Evolutionary conservation across 2,113 vertebrate genomes (phyloP).

Genomic region (Thomomys bottae): DNA sequence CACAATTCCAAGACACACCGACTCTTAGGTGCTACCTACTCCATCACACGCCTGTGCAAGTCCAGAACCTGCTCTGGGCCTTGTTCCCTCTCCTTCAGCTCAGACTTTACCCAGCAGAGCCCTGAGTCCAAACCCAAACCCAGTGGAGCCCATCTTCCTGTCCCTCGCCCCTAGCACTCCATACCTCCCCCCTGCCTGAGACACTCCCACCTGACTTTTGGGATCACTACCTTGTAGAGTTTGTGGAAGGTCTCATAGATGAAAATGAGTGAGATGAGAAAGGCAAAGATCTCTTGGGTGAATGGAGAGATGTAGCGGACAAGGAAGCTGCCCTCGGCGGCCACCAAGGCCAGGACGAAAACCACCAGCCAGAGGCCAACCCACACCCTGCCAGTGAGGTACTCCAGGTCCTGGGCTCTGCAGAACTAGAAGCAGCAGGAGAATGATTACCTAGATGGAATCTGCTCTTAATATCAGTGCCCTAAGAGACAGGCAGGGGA

Average conservation of each 20-base stretch:
- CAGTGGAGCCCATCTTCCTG: background rate
- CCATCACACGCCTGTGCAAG: background rate
- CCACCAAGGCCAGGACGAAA: constrained; percentile 95
- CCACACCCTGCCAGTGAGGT: constrained; percentile 97
- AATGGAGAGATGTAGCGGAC: constrained; percentile 98
- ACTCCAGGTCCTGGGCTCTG: constrained; percentile 93
- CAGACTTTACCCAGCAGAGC: background rate
- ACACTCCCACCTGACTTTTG: background rate
- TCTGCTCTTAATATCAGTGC: rapidly evolving
- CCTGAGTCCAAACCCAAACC: rapidly evolving
- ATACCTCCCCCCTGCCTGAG: background rate
- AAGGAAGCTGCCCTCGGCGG: constrained; percentile 96
- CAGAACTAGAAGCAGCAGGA: constrained; percentile 90
- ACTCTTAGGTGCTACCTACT: too few species aligned
- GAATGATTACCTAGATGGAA: constrained; percentile 58
- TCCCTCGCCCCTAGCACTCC: background rate
- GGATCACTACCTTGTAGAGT: constrained; percentile 90
- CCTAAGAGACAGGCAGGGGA: background rate
- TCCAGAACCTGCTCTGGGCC: background rate
- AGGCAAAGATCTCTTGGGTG: constrained; percentile 99
- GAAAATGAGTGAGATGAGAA: constrained; percentile 99
- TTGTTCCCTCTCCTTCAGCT: background rate
- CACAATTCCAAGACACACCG: background rate
- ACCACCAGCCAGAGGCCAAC: constrained; percentile 98
- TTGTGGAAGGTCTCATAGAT: constrained; percentile 99